A percentile compares a stretch with the other conserved stretches of the same genome.
These are phyloP conservation scores for Umimayanthus chanpuru DNA, from an alignment of 92 coral and sea anemone species.

Conservation along the genomic window DNA sequence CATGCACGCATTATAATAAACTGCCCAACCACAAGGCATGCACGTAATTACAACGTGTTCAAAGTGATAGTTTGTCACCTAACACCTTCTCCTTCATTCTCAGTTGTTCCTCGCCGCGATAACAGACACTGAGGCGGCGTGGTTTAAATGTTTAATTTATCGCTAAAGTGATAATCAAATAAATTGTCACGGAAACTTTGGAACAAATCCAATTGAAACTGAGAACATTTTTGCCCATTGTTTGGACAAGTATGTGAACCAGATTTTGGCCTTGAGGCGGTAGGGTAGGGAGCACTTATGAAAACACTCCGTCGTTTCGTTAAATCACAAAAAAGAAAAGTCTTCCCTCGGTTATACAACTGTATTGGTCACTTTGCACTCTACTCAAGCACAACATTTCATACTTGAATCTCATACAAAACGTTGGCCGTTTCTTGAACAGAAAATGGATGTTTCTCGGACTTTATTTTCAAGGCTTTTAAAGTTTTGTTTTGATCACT, in stretches of 20 bases:
- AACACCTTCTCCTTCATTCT: not conserved
- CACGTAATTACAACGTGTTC: not conserved
- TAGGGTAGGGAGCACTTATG: not conserved
- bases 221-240: not conserved
- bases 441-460: too few species aligned
- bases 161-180: not conserved
- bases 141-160: not conserved
- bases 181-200: not conserved
- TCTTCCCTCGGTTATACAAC: not conserved
- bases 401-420: too few species aligned
- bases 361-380: not conserved
- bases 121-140: conserved; percentile 26
- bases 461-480: too few species aligned
- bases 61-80: not conserved
- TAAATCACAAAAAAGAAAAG: too few species aligned
- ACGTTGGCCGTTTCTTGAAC: too few species aligned
- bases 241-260: not conserved
- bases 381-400: not conserved
- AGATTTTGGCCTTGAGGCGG: not conserved
- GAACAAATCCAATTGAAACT: conserved; percentile 1
- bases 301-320: not conserved
- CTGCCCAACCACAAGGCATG: not conserved
- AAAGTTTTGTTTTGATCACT: too few species aligned
- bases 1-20: not conserved
- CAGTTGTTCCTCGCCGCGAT: not conserved